Conservation (phyloP, 2,113 vertebrate genomes). For the Orcinus orca region DNA sequence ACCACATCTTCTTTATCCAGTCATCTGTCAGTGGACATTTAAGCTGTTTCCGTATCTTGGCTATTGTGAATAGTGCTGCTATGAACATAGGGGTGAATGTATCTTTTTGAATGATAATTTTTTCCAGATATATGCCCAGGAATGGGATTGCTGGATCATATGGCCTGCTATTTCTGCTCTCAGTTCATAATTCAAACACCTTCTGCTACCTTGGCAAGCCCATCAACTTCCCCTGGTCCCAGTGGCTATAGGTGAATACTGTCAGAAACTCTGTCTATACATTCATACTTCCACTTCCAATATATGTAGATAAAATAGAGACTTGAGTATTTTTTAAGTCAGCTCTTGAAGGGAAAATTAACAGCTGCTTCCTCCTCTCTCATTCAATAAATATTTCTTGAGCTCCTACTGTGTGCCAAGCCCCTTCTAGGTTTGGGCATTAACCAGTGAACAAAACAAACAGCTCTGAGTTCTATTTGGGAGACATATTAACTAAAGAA, state of each 20-base stretch:
- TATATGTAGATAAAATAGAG: neutral
- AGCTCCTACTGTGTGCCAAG: neutral
- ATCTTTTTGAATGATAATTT: too few species aligned
- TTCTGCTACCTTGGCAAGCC: neutral
- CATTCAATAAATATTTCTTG: neutral
- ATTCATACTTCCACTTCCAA: neutral
- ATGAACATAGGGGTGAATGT: neutral
- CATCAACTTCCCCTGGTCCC: neutral
- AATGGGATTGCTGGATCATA: neutral
- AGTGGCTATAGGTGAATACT: neutral
- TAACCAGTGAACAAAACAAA: neutral
- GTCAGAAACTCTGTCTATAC: neutral
- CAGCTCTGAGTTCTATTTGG: neutral
- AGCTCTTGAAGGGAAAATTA: neutral
- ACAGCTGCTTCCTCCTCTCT: neutral
- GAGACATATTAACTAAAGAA: neutral
- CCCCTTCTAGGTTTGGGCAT: neutral
- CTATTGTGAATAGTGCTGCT: neutral
- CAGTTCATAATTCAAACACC: neutral
- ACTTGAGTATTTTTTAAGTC: neutral
- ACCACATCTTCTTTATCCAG: neutral
- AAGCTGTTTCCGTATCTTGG: neutral
- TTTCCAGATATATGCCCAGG: neutral
- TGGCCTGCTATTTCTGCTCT: neutral
- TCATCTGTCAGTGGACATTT: neutral